Percentiles rank a stretch among this genome's conserved stretches.
phyloP scores from a whole-genome alignment of 1,140 invertebrate genomes.

The Argopecten irradians region DNA sequence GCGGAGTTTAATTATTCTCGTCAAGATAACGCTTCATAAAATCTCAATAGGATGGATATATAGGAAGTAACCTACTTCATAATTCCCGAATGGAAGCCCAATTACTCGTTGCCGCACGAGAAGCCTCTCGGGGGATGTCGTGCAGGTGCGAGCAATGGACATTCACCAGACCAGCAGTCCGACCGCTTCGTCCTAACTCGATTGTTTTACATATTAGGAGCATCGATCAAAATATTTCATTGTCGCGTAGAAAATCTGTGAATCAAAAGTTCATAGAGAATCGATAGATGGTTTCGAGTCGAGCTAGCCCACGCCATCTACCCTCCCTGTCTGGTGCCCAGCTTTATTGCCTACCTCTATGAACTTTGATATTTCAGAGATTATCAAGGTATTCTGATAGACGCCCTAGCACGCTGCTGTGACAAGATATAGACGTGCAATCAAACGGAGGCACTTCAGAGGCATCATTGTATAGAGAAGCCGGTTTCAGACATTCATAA shows the following conservation, averaged over 20 bases:
- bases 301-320: neutral
- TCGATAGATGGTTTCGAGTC: neutral
- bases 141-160: neutral
- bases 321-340: neutral
- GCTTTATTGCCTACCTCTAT: neutral
- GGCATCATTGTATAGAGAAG: neutral
- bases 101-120: neutral
- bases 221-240: conserved; percentile 4
- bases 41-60: neutral
- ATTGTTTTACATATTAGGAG: conserved; percentile 13
- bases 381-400: neutral
- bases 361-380: neutral
- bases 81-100: neutral
- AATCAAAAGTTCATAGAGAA: neutral
- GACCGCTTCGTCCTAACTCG: neutral
- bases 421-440: neutral
- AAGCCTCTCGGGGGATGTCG: conserved; percentile 1
- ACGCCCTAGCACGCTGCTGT: neutral
- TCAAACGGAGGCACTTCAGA: neutral
- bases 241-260: neutral
- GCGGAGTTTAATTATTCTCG: conserved; percentile 16
- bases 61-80: conserved; percentile 17
- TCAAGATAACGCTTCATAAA: conserved; percentile 1
- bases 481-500: neutral
- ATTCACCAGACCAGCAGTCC: neutral